Conservation (phyloP, 2,888 invertebrate genomes). For the Phragmatobia fuliginosa region DNA sequence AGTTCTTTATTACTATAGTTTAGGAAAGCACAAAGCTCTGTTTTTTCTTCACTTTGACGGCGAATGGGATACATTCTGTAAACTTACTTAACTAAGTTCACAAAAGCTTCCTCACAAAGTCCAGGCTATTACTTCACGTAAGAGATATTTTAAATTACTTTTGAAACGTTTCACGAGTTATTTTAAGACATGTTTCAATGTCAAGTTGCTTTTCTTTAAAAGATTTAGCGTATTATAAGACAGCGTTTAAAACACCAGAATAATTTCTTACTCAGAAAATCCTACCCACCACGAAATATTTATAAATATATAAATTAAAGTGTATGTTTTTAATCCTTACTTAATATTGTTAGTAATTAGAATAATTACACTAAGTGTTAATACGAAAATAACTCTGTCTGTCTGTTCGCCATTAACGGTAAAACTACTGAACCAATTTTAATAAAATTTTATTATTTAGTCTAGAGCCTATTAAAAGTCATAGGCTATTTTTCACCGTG, state of each 20-base stretch:
- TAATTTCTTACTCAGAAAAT: not conserved
- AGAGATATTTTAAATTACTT: conserved; percentile 2
- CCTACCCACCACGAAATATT: not conserved
- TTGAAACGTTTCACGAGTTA: not conserved
- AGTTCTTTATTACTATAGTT: not conserved
- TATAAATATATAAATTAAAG: too few species aligned
- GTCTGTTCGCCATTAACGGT: too few species aligned
- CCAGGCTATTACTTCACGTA: not conserved
- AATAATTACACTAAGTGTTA: too few species aligned
- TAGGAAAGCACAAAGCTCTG: not conserved
- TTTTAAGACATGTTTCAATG: not conserved
- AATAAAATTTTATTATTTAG: too few species aligned
- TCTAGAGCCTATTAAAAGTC: too few species aligned
- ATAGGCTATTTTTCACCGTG: too few species aligned
- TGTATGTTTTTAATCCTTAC: too few species aligned
- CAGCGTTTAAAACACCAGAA: not conserved
- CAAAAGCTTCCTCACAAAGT: not conserved
- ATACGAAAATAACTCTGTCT: too few species aligned
- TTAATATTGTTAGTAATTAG: too few species aligned
- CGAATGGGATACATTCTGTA: not conserved
- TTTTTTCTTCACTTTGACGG: not conserved
- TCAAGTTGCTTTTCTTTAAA: not conserved
- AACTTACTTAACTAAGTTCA: not conserved
- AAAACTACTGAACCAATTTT: too few species aligned
- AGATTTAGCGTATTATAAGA: not conserved